Conservation (phyloP, 1,140 invertebrate genomes). For the Harlomillsia oculata region DNA sequence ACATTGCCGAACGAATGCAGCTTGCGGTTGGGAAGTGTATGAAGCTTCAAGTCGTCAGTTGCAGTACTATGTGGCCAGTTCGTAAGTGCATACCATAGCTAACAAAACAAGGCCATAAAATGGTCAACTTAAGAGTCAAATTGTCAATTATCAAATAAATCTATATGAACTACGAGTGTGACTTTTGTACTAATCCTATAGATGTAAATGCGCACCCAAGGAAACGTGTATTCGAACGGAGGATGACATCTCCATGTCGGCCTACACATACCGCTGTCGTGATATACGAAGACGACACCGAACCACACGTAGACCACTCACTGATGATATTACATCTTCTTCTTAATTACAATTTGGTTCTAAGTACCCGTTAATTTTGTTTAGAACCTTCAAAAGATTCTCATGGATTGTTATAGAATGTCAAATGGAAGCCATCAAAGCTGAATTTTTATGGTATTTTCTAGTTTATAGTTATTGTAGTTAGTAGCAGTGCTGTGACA, state of each 20-base stretch:
- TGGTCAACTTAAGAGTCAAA: background rate
- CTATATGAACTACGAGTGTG: background rate
- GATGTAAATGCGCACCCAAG: conserved; percentile 47
- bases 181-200: conserved; percentile 38
- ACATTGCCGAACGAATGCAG: conserved; percentile 43
- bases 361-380: too few species aligned
- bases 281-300: conserved; percentile 36
- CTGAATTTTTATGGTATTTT: too few species aligned
- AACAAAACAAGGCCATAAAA: background rate
- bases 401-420: too few species aligned
- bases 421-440: too few species aligned
- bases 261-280: conserved; percentile 51
- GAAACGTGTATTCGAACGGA: conserved; percentile 45
- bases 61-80: conserved; percentile 51
- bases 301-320: conserved; percentile 4
- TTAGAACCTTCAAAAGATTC: too few species aligned
- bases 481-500: too few species aligned
- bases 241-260: conserved; percentile 50
- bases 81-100: conserved; percentile 45
- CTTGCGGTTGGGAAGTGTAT: conserved; percentile 57
- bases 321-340: conserved; percentile 14
- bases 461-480: too few species aligned
- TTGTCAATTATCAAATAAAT: background rate
- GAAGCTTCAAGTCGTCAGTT: conserved; percentile 43
- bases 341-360: too few species aligned